phyloP scores from a whole-genome alignment of 2,113 vertebrate genomes.

The Melanostigma gelatinosum region DNA sequence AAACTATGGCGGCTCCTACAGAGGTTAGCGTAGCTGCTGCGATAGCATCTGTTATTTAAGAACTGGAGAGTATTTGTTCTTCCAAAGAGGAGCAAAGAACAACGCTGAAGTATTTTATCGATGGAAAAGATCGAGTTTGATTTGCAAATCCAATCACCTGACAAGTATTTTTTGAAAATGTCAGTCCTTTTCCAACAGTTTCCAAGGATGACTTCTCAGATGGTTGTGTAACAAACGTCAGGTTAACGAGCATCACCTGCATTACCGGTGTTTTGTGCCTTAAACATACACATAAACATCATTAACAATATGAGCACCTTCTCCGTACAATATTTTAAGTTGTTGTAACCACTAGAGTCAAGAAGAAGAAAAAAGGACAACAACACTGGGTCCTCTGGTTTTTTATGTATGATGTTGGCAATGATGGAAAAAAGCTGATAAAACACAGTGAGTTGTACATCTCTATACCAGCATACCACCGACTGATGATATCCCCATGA shows the following conservation, averaged over 20 bases:
- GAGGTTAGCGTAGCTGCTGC: too few species aligned
- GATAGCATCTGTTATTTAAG: neutral
- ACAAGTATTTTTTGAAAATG: neutral
- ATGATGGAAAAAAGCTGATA: neutral
- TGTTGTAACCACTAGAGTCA: neutral
- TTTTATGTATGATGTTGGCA: neutral
- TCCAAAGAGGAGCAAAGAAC: neutral
- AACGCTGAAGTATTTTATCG: neutral
- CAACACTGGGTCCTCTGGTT: neutral
- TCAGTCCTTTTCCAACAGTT: neutral
- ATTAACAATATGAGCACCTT: neutral
- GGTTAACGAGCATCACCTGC: neutral
- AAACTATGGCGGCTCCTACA: too few species aligned
- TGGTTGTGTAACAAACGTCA: too few species aligned
- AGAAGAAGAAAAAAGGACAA: neutral
- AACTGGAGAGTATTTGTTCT: neutral
- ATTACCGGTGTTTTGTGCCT: neutral
- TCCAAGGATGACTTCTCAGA: too few species aligned
- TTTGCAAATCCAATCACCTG: too few species aligned
- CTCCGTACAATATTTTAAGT: neutral
- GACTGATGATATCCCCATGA: neutral
- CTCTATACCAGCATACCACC: neutral
- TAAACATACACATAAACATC: neutral
- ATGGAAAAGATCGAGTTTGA: neutral
- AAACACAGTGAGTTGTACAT: neutral